These are phyloP conservation scores for Emberiza fucata DNA, from an alignment of 2,113 vertebrate genomes.

Conservation along the genomic window DNA sequence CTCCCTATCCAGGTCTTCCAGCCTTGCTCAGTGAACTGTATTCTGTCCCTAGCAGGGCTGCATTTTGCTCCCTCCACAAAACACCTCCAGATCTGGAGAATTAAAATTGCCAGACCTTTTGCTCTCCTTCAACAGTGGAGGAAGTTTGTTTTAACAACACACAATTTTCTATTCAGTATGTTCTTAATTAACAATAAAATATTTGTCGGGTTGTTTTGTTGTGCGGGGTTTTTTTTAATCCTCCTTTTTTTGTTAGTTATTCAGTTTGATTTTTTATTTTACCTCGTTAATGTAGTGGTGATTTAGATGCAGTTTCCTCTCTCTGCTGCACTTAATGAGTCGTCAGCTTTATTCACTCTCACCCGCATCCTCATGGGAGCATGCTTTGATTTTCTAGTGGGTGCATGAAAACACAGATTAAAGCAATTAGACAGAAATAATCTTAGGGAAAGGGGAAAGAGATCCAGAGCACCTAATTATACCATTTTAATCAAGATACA, in stretches of 20 bases:
- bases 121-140: neutral
- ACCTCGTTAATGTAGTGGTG: conserved; percentile 65
- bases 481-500: conserved; percentile 65
- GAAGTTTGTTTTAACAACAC: neutral
- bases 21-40: neutral
- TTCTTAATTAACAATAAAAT: conserved; percentile 54
- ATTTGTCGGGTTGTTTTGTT: neutral
- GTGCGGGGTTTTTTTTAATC: neutral
- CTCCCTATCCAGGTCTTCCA: neutral
- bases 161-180: neutral
- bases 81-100: neutral
- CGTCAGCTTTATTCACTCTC: conserved; percentile 72
- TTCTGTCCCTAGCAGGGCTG: neutral
- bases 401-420: conserved; percentile 73
- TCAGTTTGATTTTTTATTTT: conserved; percentile 52
- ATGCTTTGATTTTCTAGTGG: conserved; percentile 68
- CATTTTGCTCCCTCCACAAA: neutral
- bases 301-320: conserved; percentile 72
- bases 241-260: conserved; percentile 40
- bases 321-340: conserved; percentile 68
- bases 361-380: conserved; percentile 54
- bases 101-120: neutral
- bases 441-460: conserved; percentile 65
- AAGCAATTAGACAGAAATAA: conserved; percentile 73
- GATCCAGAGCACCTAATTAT: conserved; percentile 62